Percentiles rank a stretch among this genome's conserved stretches.
Evolutionary conservation across 2,888 invertebrate species (phyloP).

Genomic region (Zhuqinia jingwanae): DNA sequence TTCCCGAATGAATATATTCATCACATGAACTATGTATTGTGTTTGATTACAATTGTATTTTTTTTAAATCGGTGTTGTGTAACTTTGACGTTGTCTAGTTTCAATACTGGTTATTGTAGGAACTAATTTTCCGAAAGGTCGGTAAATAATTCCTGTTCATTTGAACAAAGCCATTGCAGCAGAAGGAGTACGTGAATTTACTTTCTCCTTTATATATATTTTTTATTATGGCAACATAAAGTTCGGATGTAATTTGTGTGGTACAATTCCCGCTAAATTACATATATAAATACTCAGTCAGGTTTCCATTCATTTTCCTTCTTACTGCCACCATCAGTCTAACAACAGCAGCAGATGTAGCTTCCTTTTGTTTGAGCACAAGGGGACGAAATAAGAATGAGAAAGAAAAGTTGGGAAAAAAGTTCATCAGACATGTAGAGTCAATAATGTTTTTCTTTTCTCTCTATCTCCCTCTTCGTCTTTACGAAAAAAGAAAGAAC

Average conservation of each 20-base stretch:
- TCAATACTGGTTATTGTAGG: too few relatives aligned
- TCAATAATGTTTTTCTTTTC: slow-evolving; percentile 60
- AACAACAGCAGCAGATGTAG: neutral
- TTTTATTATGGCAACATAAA: neutral
- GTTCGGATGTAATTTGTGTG: too few relatives aligned
- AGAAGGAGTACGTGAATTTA: neutral
- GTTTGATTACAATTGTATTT: too few relatives aligned
- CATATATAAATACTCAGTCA: slow-evolving; percentile 39
- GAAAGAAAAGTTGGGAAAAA: slow-evolving; percentile 46
- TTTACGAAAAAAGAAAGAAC: slow-evolving; percentile 14
- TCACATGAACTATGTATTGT: too few relatives aligned
- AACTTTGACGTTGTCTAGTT: too few relatives aligned
- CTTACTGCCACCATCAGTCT: neutral
- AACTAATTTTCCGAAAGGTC: neutral
- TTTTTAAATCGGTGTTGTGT: too few relatives aligned
- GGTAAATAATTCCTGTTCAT: neutral
- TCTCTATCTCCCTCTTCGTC: neutral
- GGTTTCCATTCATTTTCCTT: slow-evolving; percentile 19
- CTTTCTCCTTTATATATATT: neutral
- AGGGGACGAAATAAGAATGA: neutral
- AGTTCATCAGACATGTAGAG: slow-evolving; percentile 61
- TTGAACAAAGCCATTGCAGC: neutral
- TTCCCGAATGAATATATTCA: too few relatives aligned
- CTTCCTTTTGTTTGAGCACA: slow-evolving; percentile 29
- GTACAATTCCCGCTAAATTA: slow-evolving; percentile 17